Evolutionary conservation across 2,113 vertebrate genomes (phyloP), one percentile per base, ranked within the genome.

Genomic region (Ornithorhynchus anatinus): DNA sequence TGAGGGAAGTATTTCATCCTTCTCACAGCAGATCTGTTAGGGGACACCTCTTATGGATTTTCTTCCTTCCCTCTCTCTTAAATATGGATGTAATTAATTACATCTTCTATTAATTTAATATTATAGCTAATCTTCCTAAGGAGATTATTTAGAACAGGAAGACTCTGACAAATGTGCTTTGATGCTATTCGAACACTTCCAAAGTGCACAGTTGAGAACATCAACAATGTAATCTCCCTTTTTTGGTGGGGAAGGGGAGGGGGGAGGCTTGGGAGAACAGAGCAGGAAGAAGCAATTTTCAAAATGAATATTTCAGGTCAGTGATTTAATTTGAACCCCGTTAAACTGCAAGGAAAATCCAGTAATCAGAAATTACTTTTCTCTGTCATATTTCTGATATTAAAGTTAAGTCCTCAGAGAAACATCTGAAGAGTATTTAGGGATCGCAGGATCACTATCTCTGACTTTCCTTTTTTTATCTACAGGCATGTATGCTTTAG

Each of bases 81-180:
- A 70, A 54, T 71, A 84, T 75, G 60, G 80, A 84, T 56, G 71
- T 69, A 90, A 86, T 87, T 83, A 92, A 88, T 87, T 89, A 64
- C 52, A 82, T 53, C 60, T 85, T 86, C 64, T 79, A 51, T 83
- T 91, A 81, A 87, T 89, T 90, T 89, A 88, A 85, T 85, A 72
- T 79, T 77, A 73, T 72, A 73, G 89, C 81, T 90, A 91, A 89
- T 92, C 85, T 80, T 81, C 32, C 76, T 86, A 72, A 82, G 84
- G 73, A 62, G 81, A 85, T 89, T 89, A 91, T 81, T 89, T 85
- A 69, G 69, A 84, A 78, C 15, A 79, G 77, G 77, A 74, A 81
- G 71, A 84, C 72, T 85, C 63, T 72, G 72, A 52, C 71, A 61
- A 79, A 77, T 27, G 79, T 43, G 58, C 50, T 82, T 75, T 81